Evolutionary conservation across 2,113 vertebrate genomes (phyloP).

Genomic region (Pycnonotus jocosus): DNA sequence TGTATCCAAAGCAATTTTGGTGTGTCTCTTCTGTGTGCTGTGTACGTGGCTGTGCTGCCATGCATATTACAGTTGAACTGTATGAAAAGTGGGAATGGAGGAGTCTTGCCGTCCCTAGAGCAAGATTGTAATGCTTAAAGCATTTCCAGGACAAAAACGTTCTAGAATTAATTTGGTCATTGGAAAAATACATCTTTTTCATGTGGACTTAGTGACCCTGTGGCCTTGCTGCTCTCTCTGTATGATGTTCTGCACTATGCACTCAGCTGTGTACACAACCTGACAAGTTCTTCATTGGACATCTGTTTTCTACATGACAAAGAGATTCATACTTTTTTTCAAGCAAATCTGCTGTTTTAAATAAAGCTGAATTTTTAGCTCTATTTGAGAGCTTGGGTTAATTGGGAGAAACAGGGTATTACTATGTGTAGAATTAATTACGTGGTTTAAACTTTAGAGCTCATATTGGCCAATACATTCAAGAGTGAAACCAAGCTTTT

Average conservation of each 20-base stretch:
- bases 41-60: background rate
- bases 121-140: background rate
- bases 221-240: conserved; percentile 18
- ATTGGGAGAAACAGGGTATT: conserved; percentile 20
- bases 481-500: background rate
- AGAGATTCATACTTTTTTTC: background rate
- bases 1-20: background rate
- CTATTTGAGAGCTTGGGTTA: background rate
- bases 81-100: background rate
- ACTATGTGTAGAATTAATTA: background rate
- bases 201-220: background rate
- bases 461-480: background rate
- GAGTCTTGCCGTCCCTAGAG: background rate
- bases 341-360: background rate
- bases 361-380: background rate
- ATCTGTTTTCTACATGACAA: background rate
- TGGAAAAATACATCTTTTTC: background rate
- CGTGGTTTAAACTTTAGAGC: background rate
- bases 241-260: background rate
- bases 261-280: background rate
- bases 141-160: background rate
- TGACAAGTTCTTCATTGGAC: background rate
- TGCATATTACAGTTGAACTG: background rate
- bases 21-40: background rate
- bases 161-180: background rate